These are phyloP conservation scores for Callithrix jacchus DNA, from an alignment of 2,113 vertebrate species.

Conservation along the genomic window DNA sequence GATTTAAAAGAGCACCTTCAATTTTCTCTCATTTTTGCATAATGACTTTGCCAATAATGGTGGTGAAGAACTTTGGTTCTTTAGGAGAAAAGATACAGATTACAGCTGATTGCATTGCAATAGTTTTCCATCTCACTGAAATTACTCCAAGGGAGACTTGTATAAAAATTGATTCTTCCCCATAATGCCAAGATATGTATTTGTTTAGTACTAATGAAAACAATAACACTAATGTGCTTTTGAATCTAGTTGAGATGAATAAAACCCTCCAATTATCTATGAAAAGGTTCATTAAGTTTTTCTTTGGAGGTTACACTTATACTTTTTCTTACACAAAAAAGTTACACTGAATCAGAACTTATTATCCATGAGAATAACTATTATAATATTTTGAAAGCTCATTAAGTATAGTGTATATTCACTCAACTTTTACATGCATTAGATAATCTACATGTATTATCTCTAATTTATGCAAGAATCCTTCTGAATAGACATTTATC, in stretches of 20 bases:
- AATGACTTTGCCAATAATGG: slow-evolving; percentile 41
- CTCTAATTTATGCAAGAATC: not conserved
- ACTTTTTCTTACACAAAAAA: slow-evolving; percentile 40
- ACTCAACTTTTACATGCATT: not conserved
- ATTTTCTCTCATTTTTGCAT: slow-evolving; percentile 44
- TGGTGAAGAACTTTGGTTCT: not conserved
- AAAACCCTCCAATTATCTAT: slow-evolving; percentile 27
- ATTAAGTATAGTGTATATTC: not conserved
- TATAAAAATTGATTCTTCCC: not conserved
- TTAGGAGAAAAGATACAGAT: slow-evolving; percentile 53
- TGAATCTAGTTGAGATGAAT: slow-evolving; percentile 40
- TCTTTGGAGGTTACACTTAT: slow-evolving; percentile 40
- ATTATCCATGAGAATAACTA: slow-evolving; percentile 28
- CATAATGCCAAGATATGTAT: not conserved
- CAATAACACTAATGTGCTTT: slow-evolving; percentile 42
- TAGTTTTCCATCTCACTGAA: slow-evolving; percentile 3
- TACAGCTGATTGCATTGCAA: slow-evolving; percentile 48
- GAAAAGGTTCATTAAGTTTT: slow-evolving; percentile 16
- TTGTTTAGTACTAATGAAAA: slow-evolving; percentile 43
- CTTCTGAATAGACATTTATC: not conserved
- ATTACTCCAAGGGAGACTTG: not conserved
- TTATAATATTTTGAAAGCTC: not conserved
- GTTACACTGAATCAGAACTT: not conserved
- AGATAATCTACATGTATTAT: not conserved
- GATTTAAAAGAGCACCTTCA: not conserved